Evolutionary conservation across 2,113 vertebrate genomes (phyloP).

Genomic region (Triplophysa rosa): DNA sequence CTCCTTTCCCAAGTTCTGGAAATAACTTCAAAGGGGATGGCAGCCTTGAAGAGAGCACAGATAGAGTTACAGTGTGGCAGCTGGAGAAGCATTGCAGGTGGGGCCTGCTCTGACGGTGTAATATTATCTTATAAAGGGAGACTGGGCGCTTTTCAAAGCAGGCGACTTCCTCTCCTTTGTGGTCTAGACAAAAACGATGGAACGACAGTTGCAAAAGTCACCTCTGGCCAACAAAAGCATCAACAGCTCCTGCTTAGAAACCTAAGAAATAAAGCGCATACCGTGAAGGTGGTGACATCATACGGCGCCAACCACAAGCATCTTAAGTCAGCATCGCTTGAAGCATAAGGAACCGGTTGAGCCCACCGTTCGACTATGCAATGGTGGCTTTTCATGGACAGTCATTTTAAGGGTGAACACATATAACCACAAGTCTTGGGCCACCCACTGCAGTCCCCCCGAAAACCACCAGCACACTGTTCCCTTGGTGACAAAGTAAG

Average conservation of each 20-base stretch:
- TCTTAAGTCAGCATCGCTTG: neutral
- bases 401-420: neutral
- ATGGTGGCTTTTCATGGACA: conserved; percentile 32
- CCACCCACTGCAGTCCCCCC: conserved; percentile 47
- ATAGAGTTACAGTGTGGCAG: conserved; percentile 76
- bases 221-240: conserved; percentile 30
- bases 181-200: conserved; percentile 52
- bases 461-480: conserved; percentile 62
- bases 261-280: neutral
- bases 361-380: neutral
- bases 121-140: conserved; percentile 73
- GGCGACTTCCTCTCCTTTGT: conserved; percentile 78
- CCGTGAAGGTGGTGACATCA: conserved; percentile 32
- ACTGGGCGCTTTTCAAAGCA: conserved; percentile 68
- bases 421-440: neutral
- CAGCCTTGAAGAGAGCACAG: conserved; percentile 71
- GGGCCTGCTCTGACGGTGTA: conserved; percentile 73
- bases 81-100: conserved; percentile 79
- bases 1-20: conserved; percentile 75
- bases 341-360: neutral
- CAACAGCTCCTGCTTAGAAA: conserved; percentile 29
- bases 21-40: conserved; percentile 80
- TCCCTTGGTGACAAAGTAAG: conserved; percentile 71
- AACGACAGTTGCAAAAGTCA: conserved; percentile 51
- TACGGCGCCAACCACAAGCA: conserved; percentile 27